Conservation (phyloP, 2,797 vertebrate species). For the Sebastes cheni region DNA sequence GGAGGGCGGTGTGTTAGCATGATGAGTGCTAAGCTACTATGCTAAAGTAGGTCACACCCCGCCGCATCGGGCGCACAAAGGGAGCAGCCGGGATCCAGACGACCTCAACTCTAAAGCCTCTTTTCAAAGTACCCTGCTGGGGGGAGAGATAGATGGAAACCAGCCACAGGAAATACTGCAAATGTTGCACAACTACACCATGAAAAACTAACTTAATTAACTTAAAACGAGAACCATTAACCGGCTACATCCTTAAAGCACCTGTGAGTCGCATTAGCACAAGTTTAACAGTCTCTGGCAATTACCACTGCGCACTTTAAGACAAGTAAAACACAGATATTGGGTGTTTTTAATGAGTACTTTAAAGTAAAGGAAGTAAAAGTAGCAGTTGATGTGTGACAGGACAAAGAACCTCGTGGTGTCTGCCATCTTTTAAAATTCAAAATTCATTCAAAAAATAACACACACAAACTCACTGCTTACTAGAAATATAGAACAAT, state of each 20-base stretch:
- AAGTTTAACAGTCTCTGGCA: background rate
- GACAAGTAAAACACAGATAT: rapidly evolving
- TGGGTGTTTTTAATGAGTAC: rapidly evolving
- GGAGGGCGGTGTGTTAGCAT: constrained; percentile 64
- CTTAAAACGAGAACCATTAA: background rate
- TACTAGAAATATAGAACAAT: background rate
- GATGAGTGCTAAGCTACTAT: constrained; percentile 66
- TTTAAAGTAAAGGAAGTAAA: background rate
- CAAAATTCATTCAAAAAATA: background rate
- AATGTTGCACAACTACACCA: background rate
- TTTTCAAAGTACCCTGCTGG: background rate
- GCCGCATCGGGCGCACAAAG: constrained; percentile 79
- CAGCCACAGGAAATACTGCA: background rate
- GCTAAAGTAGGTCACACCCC: constrained; percentile 89
- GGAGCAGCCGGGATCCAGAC: constrained; percentile 61
- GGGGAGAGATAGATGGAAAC: no score
- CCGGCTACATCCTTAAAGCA: constrained; percentile 45
- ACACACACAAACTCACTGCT: background rate
- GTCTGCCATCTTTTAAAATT: background rate
- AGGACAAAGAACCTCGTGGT: constrained; percentile 76
- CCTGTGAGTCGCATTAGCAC: constrained; percentile 9
- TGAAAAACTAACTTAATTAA: background rate
- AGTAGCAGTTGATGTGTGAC: background rate
- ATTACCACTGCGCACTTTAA: rapidly evolving
- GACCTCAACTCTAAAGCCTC: constrained; percentile 14